Evolutionary conservation across 2,888 invertebrate genomes (phyloP).

Genomic region (Koerneria pararmatus): DNA sequence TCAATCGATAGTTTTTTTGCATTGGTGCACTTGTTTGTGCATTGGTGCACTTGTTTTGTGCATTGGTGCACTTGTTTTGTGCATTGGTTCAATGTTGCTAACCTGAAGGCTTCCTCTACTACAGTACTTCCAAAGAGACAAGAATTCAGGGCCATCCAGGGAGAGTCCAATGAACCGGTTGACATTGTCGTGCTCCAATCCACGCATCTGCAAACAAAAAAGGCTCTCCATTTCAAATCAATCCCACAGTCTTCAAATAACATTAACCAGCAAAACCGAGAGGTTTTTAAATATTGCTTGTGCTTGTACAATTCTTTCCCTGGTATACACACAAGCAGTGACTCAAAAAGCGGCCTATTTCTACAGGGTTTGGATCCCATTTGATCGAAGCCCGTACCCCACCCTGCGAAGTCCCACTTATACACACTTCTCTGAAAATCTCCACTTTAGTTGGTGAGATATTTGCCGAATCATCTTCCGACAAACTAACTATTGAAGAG

Average conservation of each 20-base stretch:
- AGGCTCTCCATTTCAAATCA: not conserved
- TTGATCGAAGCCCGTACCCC: not conserved
- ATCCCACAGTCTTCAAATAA: too few species aligned
- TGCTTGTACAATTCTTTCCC: too few species aligned
- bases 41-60: too few species aligned
- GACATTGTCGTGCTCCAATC: conserved; percentile 54
- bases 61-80: too few species aligned
- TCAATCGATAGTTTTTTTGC: too few species aligned
- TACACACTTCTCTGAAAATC: not conserved
- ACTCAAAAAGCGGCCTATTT: too few species aligned
- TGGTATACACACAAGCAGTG: too few species aligned
- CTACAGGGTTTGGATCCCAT: too few species aligned
- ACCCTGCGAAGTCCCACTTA: not conserved
- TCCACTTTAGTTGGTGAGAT: not conserved
- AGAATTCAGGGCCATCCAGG: conserved; percentile 43
- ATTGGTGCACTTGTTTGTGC: too few species aligned
- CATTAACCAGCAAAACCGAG: too few species aligned
- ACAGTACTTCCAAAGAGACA: conserved; percentile 52
- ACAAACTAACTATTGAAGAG: too few species aligned
- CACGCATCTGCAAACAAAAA: conserved; percentile 33
- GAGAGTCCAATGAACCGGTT: conserved; percentile 52
- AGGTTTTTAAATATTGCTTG: too few species aligned
- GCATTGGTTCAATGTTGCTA: not conserved
- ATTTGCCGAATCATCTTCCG: not conserved
- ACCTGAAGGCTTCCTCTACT: conserved; percentile 30